Base-by-base conservation (phyloP, 2,888 invertebrate genomes). In the Drosophila quasianomalipes region DNA sequence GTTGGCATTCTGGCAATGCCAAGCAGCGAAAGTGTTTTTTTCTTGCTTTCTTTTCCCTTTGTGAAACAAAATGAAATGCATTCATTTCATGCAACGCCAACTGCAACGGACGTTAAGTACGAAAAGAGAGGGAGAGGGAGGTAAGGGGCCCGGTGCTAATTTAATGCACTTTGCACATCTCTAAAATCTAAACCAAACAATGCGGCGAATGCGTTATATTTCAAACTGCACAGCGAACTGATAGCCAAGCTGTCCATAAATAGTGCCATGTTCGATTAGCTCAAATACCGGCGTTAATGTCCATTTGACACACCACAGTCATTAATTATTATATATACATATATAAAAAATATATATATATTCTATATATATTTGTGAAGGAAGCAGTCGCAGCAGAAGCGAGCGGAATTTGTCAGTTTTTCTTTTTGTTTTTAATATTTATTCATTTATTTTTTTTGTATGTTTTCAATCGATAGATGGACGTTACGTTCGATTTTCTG, bases 21-120 rank as follows among this genome's bases (percentile, higher is more conserved):
- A 87, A 73, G 74, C 73, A 70, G 88, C 82, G 87, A 87, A 87
- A 87, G 87, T 91, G 91, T 80, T 89, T 74, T 70, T 55, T 28
- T 47, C 19, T 33, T 52, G 28, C 37, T 53, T 44, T 33, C 41
- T 14, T 12, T 33, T 31, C 9, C 14, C n/a, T 47, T 44, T 35
- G 37, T 44, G 9, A 47, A 2, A 47, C 59, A 49, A 44, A 37
- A 33, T 22, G 22, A 89, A 82, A 59, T 87, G 72, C 74, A 76
- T 85, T 71, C 80, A 85, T 89, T 90, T 87, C 80, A 88, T 69
- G 88, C 77, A 74, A 68, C 80, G 66, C 59, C 83, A 68, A 82
- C 53, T 82, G 82, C 55, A 70, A 70, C 69, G 26, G 57, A 57
- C 31, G 41, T 31, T 57, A 44, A 52, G 7, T 39, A 30, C 9